Percentiles rank a stretch among this genome's conserved stretches.
phyloP scores from a whole-genome alignment of 2,113 vertebrate genomes.

The Epinephelus cyanopodus region DNA sequence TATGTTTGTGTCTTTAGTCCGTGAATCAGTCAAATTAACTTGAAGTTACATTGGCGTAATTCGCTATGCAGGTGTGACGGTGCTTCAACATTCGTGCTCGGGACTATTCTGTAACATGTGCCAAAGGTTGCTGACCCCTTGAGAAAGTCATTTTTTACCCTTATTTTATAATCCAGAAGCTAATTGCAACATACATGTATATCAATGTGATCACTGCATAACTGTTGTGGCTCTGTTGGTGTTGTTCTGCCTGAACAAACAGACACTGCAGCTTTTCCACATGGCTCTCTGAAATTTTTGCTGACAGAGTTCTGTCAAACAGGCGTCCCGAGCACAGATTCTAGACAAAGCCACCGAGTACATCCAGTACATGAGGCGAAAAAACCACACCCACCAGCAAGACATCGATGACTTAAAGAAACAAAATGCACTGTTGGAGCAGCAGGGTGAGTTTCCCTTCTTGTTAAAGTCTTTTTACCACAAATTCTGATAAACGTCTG shows the following conservation, averaged over 20 bases:
- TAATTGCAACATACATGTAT: neutral
- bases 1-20: neutral
- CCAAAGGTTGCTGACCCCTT: neutral
- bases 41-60: neutral
- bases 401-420: constrained; percentile 97
- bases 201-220: neutral
- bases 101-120: neutral
- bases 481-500: neutral
- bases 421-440: constrained; percentile 95
- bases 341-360: constrained; percentile 99
- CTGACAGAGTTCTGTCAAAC: constrained; percentile 83
- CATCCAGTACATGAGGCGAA: constrained; percentile 98
- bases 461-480: neutral
- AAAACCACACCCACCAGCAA: constrained; percentile 99
- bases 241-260: constrained; percentile 24
- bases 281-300: constrained; percentile 68
- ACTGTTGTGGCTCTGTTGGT: constrained; percentile 5
- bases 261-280: constrained; percentile 38
- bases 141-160: neutral
- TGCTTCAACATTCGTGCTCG: neutral
- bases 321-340: constrained; percentile 99
- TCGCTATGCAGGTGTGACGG: neutral
- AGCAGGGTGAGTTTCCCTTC: constrained; percentile 88
- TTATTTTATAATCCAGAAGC: neutral
- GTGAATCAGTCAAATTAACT: neutral